These are phyloP conservation scores for Leistus spinibarbis DNA, from an alignment of 2,888 invertebrate genomes.

Conservation along the genomic window DNA sequence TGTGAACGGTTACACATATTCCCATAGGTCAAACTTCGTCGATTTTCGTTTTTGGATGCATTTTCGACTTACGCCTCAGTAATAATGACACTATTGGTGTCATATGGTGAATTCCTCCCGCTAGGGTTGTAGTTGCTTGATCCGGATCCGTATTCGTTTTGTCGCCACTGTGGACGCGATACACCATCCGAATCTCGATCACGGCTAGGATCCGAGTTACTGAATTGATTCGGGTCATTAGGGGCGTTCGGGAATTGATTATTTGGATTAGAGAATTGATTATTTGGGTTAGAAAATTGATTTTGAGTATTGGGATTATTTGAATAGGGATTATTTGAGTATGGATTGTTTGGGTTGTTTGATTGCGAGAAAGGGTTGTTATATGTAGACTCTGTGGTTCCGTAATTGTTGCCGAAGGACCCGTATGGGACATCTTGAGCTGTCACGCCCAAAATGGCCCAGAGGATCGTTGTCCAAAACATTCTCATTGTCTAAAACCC, in stretches of 20 bases:
- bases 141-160: neutral
- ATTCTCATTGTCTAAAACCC: constrained; percentile 12
- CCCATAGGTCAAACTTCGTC: no score
- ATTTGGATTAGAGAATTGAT: constrained; percentile 37
- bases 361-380: constrained; percentile 3
- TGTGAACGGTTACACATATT: no score
- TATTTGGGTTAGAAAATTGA: constrained; percentile 10
- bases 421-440: constrained; percentile 46
- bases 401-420: constrained; percentile 42
- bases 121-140: neutral
- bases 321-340: constrained; percentile 40
- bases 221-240: constrained; percentile 26
- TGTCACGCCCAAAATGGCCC: constrained; percentile 44
- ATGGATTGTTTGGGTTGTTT: constrained; percentile 23
- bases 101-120: neutral
- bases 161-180: constrained; percentile 24
- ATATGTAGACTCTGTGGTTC: neutral
- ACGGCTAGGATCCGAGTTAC: constrained; percentile 30
- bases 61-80: constrained; percentile 39
- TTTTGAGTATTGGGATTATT: constrained; percentile 21
- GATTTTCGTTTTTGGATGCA: no score
- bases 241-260: constrained; percentile 31
- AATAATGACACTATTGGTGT: constrained; percentile 38
- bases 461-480: constrained; percentile 41
- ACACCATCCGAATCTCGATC: constrained; percentile 27